These are phyloP conservation scores for Nomada goodeniana DNA, from an alignment of 2,888 invertebrate species.

Conservation along the genomic window DNA sequence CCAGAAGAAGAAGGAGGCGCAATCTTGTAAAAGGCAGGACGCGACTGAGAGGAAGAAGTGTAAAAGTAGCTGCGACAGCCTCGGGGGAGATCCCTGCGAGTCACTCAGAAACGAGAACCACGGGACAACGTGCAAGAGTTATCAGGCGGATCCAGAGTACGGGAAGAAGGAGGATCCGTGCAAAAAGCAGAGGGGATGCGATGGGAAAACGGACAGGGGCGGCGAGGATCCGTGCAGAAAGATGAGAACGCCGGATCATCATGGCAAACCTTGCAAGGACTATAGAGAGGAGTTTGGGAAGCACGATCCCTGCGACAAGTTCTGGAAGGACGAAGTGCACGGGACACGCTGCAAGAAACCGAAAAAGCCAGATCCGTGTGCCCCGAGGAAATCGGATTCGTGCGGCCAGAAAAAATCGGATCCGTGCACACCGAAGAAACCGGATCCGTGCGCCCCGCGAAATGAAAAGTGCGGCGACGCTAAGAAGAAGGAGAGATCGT, in stretches of 20 bases:
- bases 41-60: background rate
- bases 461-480: background rate
- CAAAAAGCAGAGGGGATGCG: constrained; percentile 14
- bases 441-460: background rate
- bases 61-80: constrained; percentile 3
- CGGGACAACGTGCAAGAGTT: constrained; percentile 37
- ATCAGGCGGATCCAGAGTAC: constrained; percentile 22
- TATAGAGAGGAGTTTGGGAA: background rate
- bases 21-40: background rate
- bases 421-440: background rate
- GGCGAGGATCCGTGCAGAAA: constrained; percentile 53
- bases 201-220: background rate
- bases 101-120: constrained; percentile 11
- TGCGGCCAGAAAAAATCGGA: background rate
- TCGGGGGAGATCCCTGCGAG: constrained; percentile 37
- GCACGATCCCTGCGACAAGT: constrained; percentile 48
- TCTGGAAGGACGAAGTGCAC: constrained; percentile 1
- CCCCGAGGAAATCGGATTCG: background rate
- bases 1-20: background rate
- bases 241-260: background rate
- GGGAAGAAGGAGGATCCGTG: constrained; percentile 45
- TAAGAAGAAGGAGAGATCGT: background rate
- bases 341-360: constrained; percentile 24
- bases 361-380: background rate
- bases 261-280: constrained; percentile 25